Evolutionary conservation across 2,113 vertebrate species (phyloP).

Genomic region (Grus americana): DNA sequence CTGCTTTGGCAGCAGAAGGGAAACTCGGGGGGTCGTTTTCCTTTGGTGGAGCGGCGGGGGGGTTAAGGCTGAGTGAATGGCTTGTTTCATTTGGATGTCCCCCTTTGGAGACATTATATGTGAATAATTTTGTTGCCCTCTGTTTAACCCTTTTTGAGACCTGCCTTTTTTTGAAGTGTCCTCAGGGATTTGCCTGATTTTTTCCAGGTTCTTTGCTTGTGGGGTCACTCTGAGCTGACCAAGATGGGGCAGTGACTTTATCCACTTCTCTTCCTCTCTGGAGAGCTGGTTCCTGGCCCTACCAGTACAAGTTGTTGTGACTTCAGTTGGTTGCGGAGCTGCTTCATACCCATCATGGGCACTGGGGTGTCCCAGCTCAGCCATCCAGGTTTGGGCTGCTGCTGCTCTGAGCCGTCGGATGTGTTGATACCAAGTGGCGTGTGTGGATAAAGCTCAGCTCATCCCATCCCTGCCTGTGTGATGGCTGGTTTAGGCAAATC

Average conservation of each 20-base stretch:
- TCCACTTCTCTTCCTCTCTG: background rate
- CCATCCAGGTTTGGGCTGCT: background rate
- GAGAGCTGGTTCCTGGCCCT: background rate
- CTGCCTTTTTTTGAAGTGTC: background rate
- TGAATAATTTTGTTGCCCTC: background rate
- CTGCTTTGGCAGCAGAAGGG: background rate
- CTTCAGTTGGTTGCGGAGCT: background rate
- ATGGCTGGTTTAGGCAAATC: background rate
- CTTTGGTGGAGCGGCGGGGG: background rate
- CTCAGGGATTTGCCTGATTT: background rate
- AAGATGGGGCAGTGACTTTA: background rate
- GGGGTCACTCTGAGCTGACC: background rate
- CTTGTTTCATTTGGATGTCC: background rate
- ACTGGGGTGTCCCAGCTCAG: background rate
- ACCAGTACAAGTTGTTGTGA: background rate
- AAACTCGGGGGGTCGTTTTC: background rate
- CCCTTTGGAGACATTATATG: background rate
- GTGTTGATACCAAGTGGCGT: background rate
- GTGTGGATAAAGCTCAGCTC: rapidly evolving
- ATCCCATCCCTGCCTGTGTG: background rate
- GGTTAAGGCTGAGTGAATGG: background rate
- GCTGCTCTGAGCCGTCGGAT: background rate
- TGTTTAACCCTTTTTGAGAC: background rate
- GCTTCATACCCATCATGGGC: background rate
- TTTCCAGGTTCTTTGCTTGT: background rate